These are phyloP conservation scores for Chlorops oryzae DNA, from an alignment of 1,140 invertebrate species.

Conservation along the genomic window DNA sequence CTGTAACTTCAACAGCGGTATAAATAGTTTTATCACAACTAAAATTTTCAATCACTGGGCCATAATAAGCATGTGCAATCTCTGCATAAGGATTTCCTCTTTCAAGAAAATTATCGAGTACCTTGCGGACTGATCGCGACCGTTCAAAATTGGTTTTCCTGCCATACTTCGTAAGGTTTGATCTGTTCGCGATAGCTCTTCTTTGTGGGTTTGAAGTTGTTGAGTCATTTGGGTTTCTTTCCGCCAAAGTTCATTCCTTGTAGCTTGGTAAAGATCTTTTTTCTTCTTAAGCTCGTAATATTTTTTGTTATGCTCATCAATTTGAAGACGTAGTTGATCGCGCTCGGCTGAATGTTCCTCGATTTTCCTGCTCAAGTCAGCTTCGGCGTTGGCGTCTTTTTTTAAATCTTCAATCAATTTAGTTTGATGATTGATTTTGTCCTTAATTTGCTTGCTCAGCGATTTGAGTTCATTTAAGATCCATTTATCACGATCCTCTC, in stretches of 20 bases:
- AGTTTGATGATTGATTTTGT: constrained; percentile 80
- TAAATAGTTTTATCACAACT: constrained; percentile 95
- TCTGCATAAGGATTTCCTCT: constrained; percentile 70
- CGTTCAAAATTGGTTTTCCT: constrained; percentile 94
- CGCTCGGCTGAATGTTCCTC: constrained; percentile 81
- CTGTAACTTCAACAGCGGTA: constrained; percentile 97
- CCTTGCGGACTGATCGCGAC: constrained; percentile 91
- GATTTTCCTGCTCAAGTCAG: constrained; percentile 76
- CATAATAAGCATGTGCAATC: constrained; percentile 84
- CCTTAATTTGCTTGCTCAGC: constrained; percentile 80
- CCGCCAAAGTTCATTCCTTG: constrained; percentile 88
- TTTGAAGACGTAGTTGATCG: constrained; percentile 80
- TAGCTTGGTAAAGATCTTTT: constrained; percentile 89
- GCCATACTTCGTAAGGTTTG: constrained; percentile 92
- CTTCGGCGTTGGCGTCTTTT: constrained; percentile 75
- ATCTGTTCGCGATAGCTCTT: constrained; percentile 93
- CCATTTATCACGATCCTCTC: constrained; percentile 94
- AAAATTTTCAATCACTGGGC: constrained; percentile 96
- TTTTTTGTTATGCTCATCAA: constrained; percentile 92
- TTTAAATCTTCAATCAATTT: constrained; percentile 82
- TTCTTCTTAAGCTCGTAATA: constrained; percentile 93
- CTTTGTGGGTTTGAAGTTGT: constrained; percentile 82
- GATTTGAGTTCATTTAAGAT: constrained; percentile 93
- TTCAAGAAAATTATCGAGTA: constrained; percentile 82
- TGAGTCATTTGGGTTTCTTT: constrained; percentile 94